phyloP scores from a whole-genome alignment of 1,140 invertebrate genomes.

The Diachasmimorpha longicaudata region DNA sequence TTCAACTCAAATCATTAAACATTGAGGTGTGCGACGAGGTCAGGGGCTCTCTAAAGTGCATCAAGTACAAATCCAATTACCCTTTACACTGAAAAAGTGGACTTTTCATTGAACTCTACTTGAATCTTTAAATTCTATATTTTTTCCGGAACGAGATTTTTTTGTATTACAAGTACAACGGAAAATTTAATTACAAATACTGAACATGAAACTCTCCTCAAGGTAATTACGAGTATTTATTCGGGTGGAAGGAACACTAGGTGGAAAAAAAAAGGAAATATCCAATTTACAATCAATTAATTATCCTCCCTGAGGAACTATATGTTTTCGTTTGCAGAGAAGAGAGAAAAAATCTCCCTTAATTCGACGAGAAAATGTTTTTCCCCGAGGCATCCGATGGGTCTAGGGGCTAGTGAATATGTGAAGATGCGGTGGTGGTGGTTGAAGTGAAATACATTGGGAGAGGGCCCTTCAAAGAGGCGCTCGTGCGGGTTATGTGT shows the following conservation, averaged over 20 bases:
- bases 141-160: no score
- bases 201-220: neutral
- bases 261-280: neutral
- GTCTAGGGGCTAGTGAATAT: neutral
- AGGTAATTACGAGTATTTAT: neutral
- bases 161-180: no score
- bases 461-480: conserved; percentile 18
- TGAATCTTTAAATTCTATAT: no score
- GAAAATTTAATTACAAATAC: neutral
- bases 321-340: conserved; percentile 3
- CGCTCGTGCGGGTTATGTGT: conserved; percentile 9
- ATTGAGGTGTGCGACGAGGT: conserved; percentile 7
- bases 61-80: neutral
- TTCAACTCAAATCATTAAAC: conserved; percentile 23
- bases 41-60: neutral
- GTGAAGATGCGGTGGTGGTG: conserved; percentile 5
- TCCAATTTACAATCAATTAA: conserved; percentile 14
- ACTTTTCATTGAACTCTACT: no score
- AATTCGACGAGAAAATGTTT: conserved; percentile 1
- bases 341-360: conserved; percentile 3
- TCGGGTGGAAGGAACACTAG: no score
- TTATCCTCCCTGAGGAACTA: neutral
- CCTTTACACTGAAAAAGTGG: neutral
- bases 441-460: neutral
- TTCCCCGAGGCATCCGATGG: neutral